These are phyloP conservation scores for Trilocha varians DNA, from an alignment of 2,888 invertebrate species.

Conservation along the genomic window DNA sequence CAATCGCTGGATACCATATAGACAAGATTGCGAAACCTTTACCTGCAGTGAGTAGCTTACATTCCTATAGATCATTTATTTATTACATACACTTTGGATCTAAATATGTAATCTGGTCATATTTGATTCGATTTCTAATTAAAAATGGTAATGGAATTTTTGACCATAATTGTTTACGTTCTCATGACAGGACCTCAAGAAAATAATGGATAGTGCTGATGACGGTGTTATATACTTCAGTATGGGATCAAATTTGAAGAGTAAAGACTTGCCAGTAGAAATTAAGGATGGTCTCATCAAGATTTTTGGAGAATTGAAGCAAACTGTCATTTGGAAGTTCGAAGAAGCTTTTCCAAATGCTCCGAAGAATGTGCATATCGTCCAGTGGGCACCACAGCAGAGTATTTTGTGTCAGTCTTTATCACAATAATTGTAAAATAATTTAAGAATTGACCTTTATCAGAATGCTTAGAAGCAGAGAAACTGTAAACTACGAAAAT, in stretches of 20 bases:
- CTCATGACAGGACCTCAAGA: constrained; percentile 29
- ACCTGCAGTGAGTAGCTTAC: constrained; percentile 14
- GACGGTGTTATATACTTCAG: constrained; percentile 46
- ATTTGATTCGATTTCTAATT: background rate
- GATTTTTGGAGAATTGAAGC: constrained; percentile 44
- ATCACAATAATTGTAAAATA: background rate
- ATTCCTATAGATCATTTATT: background rate
- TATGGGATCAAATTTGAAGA: constrained; percentile 40
- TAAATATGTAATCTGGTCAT: background rate
- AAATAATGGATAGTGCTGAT: constrained; percentile 30
- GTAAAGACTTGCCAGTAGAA: constrained; percentile 27
- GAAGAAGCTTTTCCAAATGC: constrained; percentile 35
- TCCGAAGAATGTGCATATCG: constrained; percentile 47
- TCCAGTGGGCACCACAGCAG: constrained; percentile 50
- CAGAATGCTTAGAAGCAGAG: background rate
- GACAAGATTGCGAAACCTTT: constrained; percentile 14
- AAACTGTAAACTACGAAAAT: too few species aligned
- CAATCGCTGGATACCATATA: constrained; percentile 21
- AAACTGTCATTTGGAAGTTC: constrained; percentile 60
- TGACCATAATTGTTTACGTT: background rate
- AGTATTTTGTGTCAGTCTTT: constrained; percentile 32
- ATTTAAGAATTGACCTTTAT: background rate
- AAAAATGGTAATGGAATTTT: background rate
- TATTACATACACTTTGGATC: background rate
- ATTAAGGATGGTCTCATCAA: constrained; percentile 28